A percentile compares a stretch with the other conserved stretches of the same genome.
phyloP scores from a whole-genome alignment of 30 jellyfish, hydroid and myxozoan species.

The Morbakka virulenta region DNA sequence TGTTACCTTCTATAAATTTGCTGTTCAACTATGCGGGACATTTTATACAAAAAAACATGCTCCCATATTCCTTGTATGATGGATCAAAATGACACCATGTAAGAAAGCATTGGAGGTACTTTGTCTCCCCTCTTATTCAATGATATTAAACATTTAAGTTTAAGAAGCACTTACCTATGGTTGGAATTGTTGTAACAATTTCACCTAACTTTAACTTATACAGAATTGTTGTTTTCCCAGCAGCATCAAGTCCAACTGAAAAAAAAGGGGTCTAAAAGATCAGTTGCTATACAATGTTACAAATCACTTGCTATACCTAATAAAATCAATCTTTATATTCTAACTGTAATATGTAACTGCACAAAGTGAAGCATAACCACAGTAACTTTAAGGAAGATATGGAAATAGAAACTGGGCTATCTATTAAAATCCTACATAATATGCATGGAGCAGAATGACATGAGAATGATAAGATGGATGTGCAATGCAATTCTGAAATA shows the following conservation, averaged over 20 bases:
- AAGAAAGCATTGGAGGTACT: too few species aligned
- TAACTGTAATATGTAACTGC: not conserved
- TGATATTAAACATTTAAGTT: not conserved
- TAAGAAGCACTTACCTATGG: constrained; percentile 79
- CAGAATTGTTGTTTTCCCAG: constrained; percentile 98
- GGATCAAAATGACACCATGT: too few species aligned
- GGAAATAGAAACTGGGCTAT: too few species aligned
- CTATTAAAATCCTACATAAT: too few species aligned
- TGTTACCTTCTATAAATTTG: too few species aligned
- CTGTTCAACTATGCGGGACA: too few species aligned
- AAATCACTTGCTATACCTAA: not conserved
- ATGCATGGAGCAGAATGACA: too few species aligned
- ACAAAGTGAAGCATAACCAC: not conserved
- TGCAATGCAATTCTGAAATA: too few species aligned
- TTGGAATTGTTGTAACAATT: constrained; percentile 97
- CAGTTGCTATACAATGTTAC: not conserved
- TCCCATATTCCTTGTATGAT: too few species aligned
- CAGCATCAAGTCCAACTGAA: constrained; percentile 99
- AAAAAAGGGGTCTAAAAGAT: not conserved
- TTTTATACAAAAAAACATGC: too few species aligned
- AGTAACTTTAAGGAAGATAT: not conserved
- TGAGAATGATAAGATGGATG: too few species aligned
- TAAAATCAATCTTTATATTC: not conserved
- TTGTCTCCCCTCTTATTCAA: not conserved
- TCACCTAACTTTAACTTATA: constrained; percentile 95